Conservation (phyloP, 1,140 invertebrate species). For the Lepidurus apus region DNA sequence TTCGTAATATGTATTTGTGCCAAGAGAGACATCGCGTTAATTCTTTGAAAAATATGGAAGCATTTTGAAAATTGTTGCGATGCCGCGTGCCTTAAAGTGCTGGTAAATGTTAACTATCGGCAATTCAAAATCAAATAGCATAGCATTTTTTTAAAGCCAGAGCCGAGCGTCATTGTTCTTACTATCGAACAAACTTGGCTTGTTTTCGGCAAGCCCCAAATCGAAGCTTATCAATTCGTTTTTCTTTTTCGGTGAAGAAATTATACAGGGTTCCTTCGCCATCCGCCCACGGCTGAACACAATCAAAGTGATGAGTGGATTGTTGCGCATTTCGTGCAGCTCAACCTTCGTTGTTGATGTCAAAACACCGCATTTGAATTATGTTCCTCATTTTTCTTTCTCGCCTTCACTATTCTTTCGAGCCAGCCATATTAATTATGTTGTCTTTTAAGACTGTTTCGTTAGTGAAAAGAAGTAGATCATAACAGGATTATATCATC, state of each 20-base stretch:
- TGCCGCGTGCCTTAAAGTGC: neutral
- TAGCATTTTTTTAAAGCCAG: neutral
- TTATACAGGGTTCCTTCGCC: neutral
- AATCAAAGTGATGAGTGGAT: neutral
- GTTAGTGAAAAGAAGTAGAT: no score
- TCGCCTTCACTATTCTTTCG: neutral
- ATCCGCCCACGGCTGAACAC: neutral
- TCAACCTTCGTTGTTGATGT: neutral
- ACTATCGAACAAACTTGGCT: neutral
- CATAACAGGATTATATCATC: no score
- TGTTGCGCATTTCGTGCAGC: neutral
- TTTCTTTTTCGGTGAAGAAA: neutral
- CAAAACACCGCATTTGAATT: neutral
- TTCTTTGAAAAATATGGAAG: no score
- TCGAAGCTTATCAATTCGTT: constrained; percentile 2
- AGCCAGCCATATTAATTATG: neutral
- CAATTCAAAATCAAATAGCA: neutral
- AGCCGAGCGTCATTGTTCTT: neutral
- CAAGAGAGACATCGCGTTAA: no score
- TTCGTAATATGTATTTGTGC: no score
- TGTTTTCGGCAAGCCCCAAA: neutral
- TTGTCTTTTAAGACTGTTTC: no score
- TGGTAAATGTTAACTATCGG: neutral
- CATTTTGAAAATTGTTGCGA: neutral
- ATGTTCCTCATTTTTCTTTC: neutral